Evolutionary conservation across 2,888 invertebrate species (phyloP), one percentile per base, ranked within the genome.

Genomic region (Argynnis bischoffii): DNA sequence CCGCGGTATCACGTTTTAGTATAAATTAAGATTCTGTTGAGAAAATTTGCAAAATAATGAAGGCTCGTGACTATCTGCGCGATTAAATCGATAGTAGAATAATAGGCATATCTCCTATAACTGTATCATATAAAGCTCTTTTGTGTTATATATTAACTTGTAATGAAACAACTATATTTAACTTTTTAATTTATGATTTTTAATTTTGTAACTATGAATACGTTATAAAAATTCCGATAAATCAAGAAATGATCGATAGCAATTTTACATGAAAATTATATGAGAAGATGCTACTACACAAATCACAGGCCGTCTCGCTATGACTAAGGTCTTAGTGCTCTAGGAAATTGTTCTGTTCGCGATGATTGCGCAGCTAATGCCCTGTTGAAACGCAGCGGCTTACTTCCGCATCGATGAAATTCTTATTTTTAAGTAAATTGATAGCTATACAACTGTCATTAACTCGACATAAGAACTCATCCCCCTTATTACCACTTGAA

Each of bases 361-460:
- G 84, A 85, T 88, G 85, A 90, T 88, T 89, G 86, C 86, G 81
- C 78, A 79, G 82, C 84, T 89, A 86, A 89, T 87, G 85, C 83
- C 83, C 83, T 84, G 81, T 80, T 81, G 82, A 81, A 88, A 88
- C 80, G 86, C 80, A 79, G 85, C 81, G 78, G 84, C 78, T 57
- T 18, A 86, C 90, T 90, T 90, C 91, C 90, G 90, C 88, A 80
- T 89, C 77, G 80, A 81, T 81, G 83, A 86, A 85, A 85, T 87
- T 85, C 89, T 89, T 90, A 89, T 88, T 88, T 89, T 73, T 86
- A 79, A 82, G 83, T 76, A 87, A 89, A 88, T 88, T 87, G 82
- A 87, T 88, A 86, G 85, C 78, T 82, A 75, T 78, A 79, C 79
- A 73, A 75, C 82, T 73, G 80, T 83, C 82, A 86, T 89, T 86